Percentiles rank a stretch among this genome's conserved stretches.
phyloP scores from a whole-genome alignment of 2,888 invertebrate species.

The Leptogaster cylindrica region DNA sequence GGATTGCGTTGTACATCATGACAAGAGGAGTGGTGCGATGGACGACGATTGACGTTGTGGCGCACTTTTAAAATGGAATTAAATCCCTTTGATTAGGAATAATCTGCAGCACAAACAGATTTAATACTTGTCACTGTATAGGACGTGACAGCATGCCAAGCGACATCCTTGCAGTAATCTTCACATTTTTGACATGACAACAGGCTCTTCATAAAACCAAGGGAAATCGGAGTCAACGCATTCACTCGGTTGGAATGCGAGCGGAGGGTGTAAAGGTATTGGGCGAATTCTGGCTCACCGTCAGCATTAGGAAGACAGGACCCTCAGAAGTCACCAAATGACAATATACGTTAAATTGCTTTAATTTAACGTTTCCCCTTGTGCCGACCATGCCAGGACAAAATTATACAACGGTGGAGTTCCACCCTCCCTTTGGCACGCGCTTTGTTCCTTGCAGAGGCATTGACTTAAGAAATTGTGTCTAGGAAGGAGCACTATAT shows the following conservation, averaged over 20 bases:
- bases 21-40: neutral
- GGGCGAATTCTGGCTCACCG: neutral
- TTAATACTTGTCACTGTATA: constrained; percentile 42
- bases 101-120: constrained; percentile 44
- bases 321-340: constrained; percentile 36
- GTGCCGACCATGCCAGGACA: constrained; percentile 3
- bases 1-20: constrained; percentile 1
- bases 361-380: constrained; percentile 43
- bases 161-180: constrained; percentile 24
- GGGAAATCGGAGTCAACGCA: constrained; percentile 21
- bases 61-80: constrained; percentile 42
- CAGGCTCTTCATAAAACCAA: constrained; percentile 1
- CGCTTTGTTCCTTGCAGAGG: constrained; percentile 7
- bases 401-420: neutral
- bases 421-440: neutral
- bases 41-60: neutral
- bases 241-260: constrained; percentile 17
- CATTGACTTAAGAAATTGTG: constrained; percentile 27
- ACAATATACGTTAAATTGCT: constrained; percentile 47
- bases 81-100: constrained; percentile 45
- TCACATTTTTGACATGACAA: constrained; percentile 38
- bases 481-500: constrained; percentile 25
- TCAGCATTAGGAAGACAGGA: neutral
- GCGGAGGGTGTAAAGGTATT: neutral
- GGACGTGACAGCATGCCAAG: neutral